A percentile compares a stretch with the other conserved stretches of the same genome.
phyloP scores from a whole-genome alignment of 2,888 invertebrate genomes.

The Phortica okadai region DNA sequence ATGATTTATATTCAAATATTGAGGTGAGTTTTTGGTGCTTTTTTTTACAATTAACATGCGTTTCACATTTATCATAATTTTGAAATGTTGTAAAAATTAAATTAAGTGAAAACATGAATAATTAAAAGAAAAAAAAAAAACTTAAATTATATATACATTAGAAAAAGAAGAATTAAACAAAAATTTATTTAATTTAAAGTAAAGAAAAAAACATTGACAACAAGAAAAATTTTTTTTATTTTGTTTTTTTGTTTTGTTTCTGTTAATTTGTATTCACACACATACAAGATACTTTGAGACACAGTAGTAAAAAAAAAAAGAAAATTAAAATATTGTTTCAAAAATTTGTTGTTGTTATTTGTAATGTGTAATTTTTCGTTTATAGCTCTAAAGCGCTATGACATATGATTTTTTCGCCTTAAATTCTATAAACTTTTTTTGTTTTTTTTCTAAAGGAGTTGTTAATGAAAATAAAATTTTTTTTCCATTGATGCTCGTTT shows the following conservation, averaged over 20 bases:
- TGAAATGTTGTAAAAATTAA: slow-evolving; percentile 27
- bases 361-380: neutral
- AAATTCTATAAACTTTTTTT: no score
- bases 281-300: slow-evolving; percentile 77
- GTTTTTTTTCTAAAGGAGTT: no score
- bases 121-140: slow-evolving; percentile 56
- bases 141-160: slow-evolving; percentile 23
- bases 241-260: slow-evolving; percentile 51
- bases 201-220: slow-evolving; percentile 43
- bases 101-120: slow-evolving; percentile 42
- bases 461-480: no score
- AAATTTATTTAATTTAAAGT: slow-evolving; percentile 38
- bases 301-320: slow-evolving; percentile 61
- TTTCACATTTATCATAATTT: slow-evolving; percentile 43
- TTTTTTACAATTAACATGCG: slow-evolving; percentile 63
- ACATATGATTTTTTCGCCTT: no score
- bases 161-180: slow-evolving; percentile 29
- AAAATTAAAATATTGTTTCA: neutral
- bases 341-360: slow-evolving; percentile 2
- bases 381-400: no score
- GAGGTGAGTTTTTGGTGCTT: slow-evolving; percentile 55
- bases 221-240: slow-evolving; percentile 46
- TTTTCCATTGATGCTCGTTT: no score
- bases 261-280: slow-evolving; percentile 74
- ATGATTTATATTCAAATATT: slow-evolving; percentile 26